Evolutionary conservation across 2,113 vertebrate species (phyloP).

Genomic region (Meleagris gallopavo): DNA sequence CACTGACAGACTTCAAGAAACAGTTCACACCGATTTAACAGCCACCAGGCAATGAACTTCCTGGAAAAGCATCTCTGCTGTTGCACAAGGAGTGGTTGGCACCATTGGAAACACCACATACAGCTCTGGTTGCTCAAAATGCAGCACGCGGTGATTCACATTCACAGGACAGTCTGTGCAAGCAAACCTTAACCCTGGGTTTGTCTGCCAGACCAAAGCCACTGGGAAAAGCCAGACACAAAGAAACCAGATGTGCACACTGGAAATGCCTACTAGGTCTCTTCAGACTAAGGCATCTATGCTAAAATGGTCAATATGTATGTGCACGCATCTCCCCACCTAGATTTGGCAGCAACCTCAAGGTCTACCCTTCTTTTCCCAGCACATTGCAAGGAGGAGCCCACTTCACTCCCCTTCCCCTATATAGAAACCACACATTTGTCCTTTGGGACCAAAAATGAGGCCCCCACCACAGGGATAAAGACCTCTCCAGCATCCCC

Average conservation of each 20-base stretch:
- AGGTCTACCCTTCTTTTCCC: background rate
- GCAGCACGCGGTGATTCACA: background rate
- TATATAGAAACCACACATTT: accelerated
- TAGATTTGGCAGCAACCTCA: background rate
- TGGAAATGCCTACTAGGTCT: background rate
- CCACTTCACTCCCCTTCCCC: background rate
- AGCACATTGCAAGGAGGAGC: background rate
- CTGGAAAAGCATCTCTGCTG: background rate
- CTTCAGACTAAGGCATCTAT: background rate
- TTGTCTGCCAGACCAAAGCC: background rate
- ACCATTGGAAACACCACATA: background rate
- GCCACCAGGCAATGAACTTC: background rate
- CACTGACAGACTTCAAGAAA: accelerated
- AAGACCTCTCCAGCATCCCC: no score
- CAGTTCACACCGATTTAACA: background rate
- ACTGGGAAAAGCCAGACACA: background rate
- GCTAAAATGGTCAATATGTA: background rate
- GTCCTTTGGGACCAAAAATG: background rate
- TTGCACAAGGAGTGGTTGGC: background rate
- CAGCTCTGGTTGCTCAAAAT: background rate
- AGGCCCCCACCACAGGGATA: background rate
- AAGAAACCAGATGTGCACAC: background rate
- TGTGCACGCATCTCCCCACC: background rate
- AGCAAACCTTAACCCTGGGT: background rate
- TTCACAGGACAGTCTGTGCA: background rate